A percentile compares a stretch with the other conserved stretches of the same genome.
Evolutionary conservation across 1,140 invertebrate species (phyloP).

Genomic region (Asbolus verrucosus): DNA sequence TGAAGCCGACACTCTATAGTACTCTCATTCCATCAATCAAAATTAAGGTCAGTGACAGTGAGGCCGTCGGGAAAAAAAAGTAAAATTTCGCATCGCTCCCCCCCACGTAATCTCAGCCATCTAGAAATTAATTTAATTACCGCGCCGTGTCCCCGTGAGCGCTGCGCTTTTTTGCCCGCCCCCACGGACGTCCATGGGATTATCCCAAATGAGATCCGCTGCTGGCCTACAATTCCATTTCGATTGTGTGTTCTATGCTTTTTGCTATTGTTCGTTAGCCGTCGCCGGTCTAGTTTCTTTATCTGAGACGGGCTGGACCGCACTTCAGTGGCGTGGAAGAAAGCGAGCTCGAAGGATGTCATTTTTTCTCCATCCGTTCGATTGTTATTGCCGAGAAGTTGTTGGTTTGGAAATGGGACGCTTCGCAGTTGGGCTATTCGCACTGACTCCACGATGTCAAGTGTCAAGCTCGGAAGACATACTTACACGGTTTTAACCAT

Average conservation of each 20-base stretch:
- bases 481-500: too few species aligned
- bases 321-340: too few species aligned
- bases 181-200: neutral
- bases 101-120: slow-evolving; percentile 23
- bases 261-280: too few species aligned
- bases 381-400: slow-evolving; percentile 16
- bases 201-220: slow-evolving; percentile 11
- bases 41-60: slow-evolving; percentile 47
- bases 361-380: neutral
- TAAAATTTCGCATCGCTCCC: slow-evolving; percentile 21
- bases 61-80: slow-evolving; percentile 16
- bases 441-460: too few species aligned
- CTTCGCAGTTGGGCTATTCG: too few species aligned
- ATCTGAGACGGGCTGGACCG: too few species aligned
- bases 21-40: slow-evolving; percentile 46
- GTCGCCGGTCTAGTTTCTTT: too few species aligned
- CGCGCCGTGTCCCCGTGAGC: slow-evolving; percentile 5
- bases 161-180: neutral
- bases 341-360: too few species aligned
- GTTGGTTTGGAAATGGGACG: too few species aligned
- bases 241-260: slow-evolving; percentile 29
- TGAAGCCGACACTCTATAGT: slow-evolving; percentile 39
- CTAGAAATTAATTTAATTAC: slow-evolving; percentile 37
- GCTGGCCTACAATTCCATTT: slow-evolving; percentile 29
- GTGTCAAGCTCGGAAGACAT: too few species aligned